Evolutionary conservation across 1,140 invertebrate genomes (phyloP).

Genomic region (Habropoda laboriosa): DNA sequence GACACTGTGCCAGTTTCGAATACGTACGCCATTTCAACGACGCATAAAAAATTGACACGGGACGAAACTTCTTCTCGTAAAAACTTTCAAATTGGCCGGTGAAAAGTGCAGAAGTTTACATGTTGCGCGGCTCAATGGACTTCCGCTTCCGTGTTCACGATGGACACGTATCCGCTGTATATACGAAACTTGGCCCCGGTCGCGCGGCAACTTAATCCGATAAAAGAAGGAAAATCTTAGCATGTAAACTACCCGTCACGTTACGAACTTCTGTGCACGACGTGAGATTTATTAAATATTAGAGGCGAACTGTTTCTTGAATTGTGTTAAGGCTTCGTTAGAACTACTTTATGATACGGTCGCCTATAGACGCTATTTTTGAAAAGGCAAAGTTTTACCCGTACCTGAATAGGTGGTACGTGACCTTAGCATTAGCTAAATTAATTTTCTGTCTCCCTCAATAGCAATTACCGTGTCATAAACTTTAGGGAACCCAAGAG

Average conservation of each 20-base stretch:
- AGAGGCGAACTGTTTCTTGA: background rate
- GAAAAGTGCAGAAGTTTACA: conserved; percentile 22
- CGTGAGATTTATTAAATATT: background rate
- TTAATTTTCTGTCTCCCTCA: no score
- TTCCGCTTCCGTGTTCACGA: conserved; percentile 3
- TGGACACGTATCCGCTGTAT: background rate
- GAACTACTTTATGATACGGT: background rate
- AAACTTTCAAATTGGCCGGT: conserved; percentile 38
- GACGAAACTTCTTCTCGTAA: background rate
- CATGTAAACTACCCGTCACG: background rate
- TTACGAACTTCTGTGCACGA: background rate
- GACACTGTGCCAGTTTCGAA: background rate
- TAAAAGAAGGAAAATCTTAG: background rate
- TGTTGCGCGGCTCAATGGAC: conserved; percentile 26
- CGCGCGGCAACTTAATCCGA: background rate
- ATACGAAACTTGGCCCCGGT: background rate
- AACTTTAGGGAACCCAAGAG: no score
- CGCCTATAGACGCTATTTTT: no score
- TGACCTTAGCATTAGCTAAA: no score
- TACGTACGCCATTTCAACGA: background rate
- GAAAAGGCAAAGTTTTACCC: no score
- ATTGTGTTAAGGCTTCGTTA: background rate
- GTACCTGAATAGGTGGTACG: no score
- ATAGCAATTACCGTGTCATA: no score
- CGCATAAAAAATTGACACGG: conserved; percentile 11